Evolutionary conservation across 2,113 vertebrate species (phyloP).

Genomic region (Propithecus coquereli): DNA sequence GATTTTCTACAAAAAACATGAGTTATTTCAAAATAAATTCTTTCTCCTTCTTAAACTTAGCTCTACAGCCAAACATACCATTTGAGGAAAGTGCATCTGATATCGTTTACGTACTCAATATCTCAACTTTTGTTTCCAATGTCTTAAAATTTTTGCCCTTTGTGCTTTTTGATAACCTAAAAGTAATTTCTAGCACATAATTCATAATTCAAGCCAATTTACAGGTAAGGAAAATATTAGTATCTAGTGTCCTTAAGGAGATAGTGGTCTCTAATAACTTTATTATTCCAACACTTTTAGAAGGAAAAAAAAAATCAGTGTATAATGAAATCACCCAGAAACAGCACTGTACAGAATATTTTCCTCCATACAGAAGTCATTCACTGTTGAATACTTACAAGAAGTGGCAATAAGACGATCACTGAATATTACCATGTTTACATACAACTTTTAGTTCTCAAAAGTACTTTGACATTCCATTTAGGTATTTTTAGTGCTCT

Average conservation of each 20-base stretch:
- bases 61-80: constrained; percentile 22
- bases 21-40: constrained; percentile 31
- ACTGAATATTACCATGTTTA: constrained; percentile 32
- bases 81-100: not conserved
- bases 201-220: constrained; percentile 3
- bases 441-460: constrained; percentile 3
- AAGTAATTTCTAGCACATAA: constrained; percentile 46
- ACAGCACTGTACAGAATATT: not conserved
- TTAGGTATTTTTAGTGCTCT: not conserved
- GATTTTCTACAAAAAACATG: not conserved
- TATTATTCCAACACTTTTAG: not conserved
- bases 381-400: not conserved
- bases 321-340: constrained; percentile 27
- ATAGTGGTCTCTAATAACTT: not conserved
- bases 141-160: not conserved
- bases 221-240: not conserved
- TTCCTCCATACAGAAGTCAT: not conserved
- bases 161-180: not conserved
- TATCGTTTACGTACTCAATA: not conserved
- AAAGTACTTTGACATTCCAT: not conserved
- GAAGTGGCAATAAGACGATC: not conserved
- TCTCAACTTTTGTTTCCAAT: constrained; percentile 43
- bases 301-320: not conserved
- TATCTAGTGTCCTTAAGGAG: not conserved
- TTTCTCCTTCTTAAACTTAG: constrained; percentile 34